A percentile compares a stretch with the other conserved stretches of the same genome.
Conservation (phyloP, 2,797 vertebrate genomes). For the Mus caroli region DNA sequence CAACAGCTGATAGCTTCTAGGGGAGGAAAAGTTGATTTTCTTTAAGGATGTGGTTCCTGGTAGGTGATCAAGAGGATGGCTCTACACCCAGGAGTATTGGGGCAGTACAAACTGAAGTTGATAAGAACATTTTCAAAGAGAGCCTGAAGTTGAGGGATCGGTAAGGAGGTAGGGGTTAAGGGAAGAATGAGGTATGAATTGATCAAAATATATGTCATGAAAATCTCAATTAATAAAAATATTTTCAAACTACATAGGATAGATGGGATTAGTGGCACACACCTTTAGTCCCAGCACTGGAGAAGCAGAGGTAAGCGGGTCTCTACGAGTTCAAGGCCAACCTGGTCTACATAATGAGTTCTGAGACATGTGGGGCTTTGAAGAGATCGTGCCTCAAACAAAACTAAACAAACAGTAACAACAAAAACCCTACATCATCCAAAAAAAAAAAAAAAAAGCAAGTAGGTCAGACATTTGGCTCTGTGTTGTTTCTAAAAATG, state of each 20-base stretch:
- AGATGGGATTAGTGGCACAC: background rate
- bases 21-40: background rate
- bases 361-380: background rate
- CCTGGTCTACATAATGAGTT: background rate
- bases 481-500: constrained; percentile 50
- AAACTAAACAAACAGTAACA: background rate
- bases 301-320: background rate
- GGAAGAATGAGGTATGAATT: background rate
- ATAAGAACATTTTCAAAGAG: background rate
- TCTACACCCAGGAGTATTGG: background rate
- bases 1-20: background rate
- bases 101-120: background rate
- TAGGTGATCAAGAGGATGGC: background rate
- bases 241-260: background rate
- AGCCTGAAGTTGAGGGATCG: background rate
- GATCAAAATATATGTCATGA: background rate
- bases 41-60: background rate
- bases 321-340: background rate
- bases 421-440: background rate
- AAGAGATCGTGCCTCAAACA: background rate
- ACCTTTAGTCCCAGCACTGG: background rate
- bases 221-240: background rate
- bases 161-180: background rate
- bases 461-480: constrained; percentile 68
- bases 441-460: background rate